Evolutionary conservation across 64 coral and sea anemone genomes (phyloP).

Genomic region (Orbicella faveolata): DNA sequence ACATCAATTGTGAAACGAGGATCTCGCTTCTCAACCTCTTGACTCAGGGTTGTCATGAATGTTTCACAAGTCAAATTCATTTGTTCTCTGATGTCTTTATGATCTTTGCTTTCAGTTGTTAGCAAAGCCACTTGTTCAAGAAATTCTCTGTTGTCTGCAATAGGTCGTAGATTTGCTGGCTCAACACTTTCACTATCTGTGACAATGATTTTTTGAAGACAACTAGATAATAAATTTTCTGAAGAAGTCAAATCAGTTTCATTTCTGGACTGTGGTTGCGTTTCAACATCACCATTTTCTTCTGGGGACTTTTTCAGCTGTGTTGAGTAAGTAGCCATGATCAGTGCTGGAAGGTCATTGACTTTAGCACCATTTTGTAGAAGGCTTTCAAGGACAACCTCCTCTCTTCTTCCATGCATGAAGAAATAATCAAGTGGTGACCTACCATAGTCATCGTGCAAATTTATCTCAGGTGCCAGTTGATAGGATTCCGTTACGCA

Average conservation of each 20-base stretch:
- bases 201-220: conserved; percentile 25
- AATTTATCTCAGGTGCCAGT: too few species aligned
- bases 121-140: conserved; percentile 25
- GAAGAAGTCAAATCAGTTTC: too few species aligned
- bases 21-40: conserved; percentile 18
- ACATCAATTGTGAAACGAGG: conserved; percentile 25
- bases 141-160: conserved; percentile 2
- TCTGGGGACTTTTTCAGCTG: too few species aligned
- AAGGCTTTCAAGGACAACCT: conserved; percentile 13
- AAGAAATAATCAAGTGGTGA: not conserved
- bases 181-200: conserved; percentile 3
- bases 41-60: conserved; percentile 16
- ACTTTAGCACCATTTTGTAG: conserved; percentile 26
- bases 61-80: conserved; percentile 30
- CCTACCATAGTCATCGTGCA: too few species aligned
- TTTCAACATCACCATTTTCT: too few species aligned
- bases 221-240: too few species aligned
- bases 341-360: not conserved
- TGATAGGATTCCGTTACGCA: not conserved
- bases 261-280: too few species aligned
- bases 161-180: conserved; percentile 19
- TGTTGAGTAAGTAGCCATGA: conserved; percentile 3
- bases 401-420: conserved; percentile 25
- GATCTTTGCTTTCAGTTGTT: conserved; percentile 3
- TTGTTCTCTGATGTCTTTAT: not conserved